phyloP scores from a whole-genome alignment of 2,797 vertebrate genomes.

The Eremophila alpestris region DNA sequence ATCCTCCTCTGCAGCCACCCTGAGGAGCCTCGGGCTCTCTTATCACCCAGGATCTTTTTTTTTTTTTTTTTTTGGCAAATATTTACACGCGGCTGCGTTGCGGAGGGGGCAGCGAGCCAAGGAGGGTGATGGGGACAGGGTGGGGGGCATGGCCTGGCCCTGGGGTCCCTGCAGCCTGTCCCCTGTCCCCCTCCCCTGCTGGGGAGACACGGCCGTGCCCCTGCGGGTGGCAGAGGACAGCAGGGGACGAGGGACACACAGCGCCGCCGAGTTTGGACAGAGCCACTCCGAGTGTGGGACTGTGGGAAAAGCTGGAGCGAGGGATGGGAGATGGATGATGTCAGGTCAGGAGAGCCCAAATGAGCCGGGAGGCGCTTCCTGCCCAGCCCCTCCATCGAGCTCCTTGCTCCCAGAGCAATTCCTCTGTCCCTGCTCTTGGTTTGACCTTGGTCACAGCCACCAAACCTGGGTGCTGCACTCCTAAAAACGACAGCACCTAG shows the following conservation, averaged over 20 bases:
- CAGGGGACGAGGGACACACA: fast-evolving
- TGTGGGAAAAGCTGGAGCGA: neutral
- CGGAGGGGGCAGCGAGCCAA: neutral
- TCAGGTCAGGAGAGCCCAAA: neutral
- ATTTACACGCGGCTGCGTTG: constrained; percentile 60
- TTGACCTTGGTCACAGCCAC: neutral
- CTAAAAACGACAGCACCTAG: neutral
- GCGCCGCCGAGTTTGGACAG: neutral
- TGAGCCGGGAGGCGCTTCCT: neutral
- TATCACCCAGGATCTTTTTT: constrained; percentile 67
- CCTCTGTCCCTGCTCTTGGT: neutral
- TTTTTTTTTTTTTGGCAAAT: constrained; percentile 74
- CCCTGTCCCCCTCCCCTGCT: fast-evolving
- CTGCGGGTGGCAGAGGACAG: fast-evolving
- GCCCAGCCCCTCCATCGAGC: neutral
- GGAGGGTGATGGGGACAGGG: neutral
- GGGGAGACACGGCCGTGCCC: neutral
- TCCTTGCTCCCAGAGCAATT: neutral
- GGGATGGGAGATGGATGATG: neutral
- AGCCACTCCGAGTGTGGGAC: neutral
- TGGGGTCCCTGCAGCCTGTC: fast-evolving
- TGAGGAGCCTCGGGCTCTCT: constrained; percentile 62
- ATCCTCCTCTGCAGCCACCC: constrained; percentile 68
- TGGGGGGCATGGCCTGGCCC: fast-evolving
- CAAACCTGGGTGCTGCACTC: neutral